Base-by-base conservation (phyloP, 2,113 vertebrate genomes). In the Ramphastos sulfuratus region DNA sequence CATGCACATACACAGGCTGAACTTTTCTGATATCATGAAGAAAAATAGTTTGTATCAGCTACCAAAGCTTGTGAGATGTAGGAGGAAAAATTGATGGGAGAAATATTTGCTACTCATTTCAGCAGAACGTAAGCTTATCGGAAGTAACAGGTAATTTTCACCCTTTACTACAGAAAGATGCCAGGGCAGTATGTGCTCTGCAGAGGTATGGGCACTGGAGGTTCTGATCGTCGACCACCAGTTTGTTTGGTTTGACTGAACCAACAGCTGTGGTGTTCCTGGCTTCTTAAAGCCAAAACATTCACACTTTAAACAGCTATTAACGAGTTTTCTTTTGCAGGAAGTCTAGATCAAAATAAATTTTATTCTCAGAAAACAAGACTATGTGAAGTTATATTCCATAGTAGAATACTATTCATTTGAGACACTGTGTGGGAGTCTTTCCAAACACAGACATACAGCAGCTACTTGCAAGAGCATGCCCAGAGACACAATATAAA, bases 311-410 rank as follows among this genome's bases (percentile, higher is more conserved):
- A 24, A 72, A 77, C 46, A 71, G 46, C 31, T 46, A 19, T 37
- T 71, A 85, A 83, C 58, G 30, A 69, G 15, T 70, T 76, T 81
- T 89, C 25, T 94, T 92, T 63, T 28, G 19, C 59, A 89, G 92
- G 75, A 83, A 74, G 33, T 48, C 79, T 66, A 72, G 65, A 67
- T 31, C 35, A 69, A 89, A 91, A 74, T 8, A 85, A 92, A 69
- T 23, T 85, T 91, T 55, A 83, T 80, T 94, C 61, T 70, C 64
- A 35, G 13, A 83, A 76, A 75, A 33, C 27, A 90, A 90, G 64
- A 94, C 48, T 37, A 78, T 18, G 78, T 60, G 55, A 90, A 92
- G 85, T 85, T 77, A 85, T 5, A 18, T 79, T 86, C 24, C 78
- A 87, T 5, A 80, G 82, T 59, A 92, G 33, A 31, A 42, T 90